Conservation (phyloP, 2,113 vertebrate genomes). For the Corvus hawaiiensis region DNA sequence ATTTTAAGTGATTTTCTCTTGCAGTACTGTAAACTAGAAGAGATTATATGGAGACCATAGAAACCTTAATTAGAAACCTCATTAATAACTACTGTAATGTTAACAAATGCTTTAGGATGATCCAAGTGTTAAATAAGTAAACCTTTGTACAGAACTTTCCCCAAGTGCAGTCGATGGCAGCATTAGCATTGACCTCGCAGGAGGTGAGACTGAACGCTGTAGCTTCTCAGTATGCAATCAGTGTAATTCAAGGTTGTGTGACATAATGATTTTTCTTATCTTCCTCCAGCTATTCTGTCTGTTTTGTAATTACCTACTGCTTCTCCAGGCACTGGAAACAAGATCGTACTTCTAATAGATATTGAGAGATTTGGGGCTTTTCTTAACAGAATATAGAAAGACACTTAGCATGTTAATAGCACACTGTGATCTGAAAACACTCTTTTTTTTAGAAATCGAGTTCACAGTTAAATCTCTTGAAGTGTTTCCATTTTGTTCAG, state of each 20-base stretch:
- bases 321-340: not conserved
- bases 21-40: not conserved
- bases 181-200: not conserved
- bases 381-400: not conserved
- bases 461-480: not conserved
- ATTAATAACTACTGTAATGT: not conserved
- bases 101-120: not conserved
- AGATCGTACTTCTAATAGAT: not conserved
- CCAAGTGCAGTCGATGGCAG: not conserved
- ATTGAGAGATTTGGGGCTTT: not conserved
- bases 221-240: not conserved
- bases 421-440: not conserved
- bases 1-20: not conserved
- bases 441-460: not conserved
- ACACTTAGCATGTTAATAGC: not conserved
- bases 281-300: conserved; percentile 12
- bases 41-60: not conserved
- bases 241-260: not conserved
- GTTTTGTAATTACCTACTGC: not conserved
- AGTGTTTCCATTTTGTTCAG: not conserved
- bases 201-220: not conserved
- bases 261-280: conserved; percentile 33
- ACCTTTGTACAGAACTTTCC: not conserved
- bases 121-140: not conserved
- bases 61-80: not conserved